A percentile compares a stretch with the other conserved stretches of the same genome.
Conservation (phyloP, 2,113 vertebrate species). For the Microcebus tavaratra region DNA sequence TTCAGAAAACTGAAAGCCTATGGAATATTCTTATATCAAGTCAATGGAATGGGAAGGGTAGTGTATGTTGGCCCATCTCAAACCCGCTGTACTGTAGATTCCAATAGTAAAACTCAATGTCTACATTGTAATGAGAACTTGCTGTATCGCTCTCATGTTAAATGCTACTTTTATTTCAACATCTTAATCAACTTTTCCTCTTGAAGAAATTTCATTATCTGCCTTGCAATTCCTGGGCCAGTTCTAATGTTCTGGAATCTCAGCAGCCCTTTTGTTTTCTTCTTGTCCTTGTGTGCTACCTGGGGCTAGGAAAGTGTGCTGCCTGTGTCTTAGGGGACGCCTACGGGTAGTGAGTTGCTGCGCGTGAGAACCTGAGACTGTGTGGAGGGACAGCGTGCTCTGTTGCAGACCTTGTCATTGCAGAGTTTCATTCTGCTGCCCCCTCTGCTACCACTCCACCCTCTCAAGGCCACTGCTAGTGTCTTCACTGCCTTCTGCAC, state of each 20-base stretch:
- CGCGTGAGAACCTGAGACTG: neutral
- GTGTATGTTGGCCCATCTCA: neutral
- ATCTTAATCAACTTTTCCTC: conserved; percentile 72
- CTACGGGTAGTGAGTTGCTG: accelerated
- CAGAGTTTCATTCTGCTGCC: accelerated
- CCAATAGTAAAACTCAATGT: neutral
- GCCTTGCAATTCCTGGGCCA: neutral
- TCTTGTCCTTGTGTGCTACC: neutral
- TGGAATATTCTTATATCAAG: neutral
- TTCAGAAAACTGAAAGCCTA: neutral
- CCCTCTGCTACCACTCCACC: neutral
- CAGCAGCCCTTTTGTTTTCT: neutral
- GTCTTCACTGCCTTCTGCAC: neutral
- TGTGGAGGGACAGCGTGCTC: accelerated
- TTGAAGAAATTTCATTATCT: neutral
- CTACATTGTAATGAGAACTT: conserved; percentile 8
- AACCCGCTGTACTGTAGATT: neutral
- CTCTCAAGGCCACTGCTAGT: too few species aligned
- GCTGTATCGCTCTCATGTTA: conserved; percentile 55
- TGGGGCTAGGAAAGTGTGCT: neutral
- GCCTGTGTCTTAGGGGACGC: neutral
- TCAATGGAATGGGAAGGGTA: neutral
- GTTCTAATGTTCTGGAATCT: neutral
- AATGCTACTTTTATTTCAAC: conserved; percentile 72
- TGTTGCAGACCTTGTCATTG: neutral